Evolutionary conservation across 2,113 vertebrate genomes (phyloP).

Genomic region (Peromyscus californicus): DNA sequence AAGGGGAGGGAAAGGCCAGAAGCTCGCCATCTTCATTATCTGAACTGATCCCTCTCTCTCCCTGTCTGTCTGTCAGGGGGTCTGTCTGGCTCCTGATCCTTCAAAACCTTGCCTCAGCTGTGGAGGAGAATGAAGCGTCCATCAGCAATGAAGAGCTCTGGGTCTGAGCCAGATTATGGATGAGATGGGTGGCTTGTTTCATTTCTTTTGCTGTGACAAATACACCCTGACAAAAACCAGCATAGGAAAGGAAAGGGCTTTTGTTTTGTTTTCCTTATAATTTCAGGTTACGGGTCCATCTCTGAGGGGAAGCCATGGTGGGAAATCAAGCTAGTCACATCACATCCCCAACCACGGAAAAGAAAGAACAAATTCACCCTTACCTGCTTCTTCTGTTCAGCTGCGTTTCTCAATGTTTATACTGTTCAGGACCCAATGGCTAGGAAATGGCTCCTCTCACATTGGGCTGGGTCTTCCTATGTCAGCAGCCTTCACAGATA

Average conservation of each 20-base stretch:
- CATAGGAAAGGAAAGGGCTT: not conserved
- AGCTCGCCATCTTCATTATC: not conserved
- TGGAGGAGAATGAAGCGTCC: not conserved
- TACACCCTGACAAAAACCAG: not conserved
- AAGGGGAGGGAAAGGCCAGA: not conserved
- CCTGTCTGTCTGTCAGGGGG: not conserved
- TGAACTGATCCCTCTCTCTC: not conserved
- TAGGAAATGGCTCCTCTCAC: not conserved
- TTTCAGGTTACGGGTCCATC: not conserved
- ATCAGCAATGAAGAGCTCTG: not conserved
- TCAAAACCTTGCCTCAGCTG: not conserved
- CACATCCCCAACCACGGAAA: not conserved
- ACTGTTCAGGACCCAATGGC: not conserved
- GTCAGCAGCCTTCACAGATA: not conserved
- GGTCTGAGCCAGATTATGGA: too few species aligned
- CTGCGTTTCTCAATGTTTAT: not conserved
- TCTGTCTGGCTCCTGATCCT: not conserved
- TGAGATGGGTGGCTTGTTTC: not conserved
- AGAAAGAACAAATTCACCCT: not conserved
- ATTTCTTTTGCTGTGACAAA: not conserved
- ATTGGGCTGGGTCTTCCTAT: not conserved
- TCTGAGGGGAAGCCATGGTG: not conserved
- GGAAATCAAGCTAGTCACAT: not conserved
- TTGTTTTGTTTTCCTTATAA: not conserved
- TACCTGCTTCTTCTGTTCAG: not conserved